Base-by-base conservation (phyloP, 1,140 invertebrate genomes). In the Kradibia gibbosae region DNA sequence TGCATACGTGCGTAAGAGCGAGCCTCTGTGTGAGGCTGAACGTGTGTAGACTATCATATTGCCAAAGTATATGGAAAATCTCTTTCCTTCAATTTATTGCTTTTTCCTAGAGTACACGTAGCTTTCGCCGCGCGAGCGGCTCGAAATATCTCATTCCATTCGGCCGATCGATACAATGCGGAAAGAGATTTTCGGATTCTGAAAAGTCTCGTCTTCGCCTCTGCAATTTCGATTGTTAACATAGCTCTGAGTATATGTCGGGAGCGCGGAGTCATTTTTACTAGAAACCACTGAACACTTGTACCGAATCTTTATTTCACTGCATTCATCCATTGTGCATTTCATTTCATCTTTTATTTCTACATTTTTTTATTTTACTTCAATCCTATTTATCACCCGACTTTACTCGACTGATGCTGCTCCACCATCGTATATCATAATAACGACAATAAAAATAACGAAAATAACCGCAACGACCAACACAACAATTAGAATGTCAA, bases 61-160 rank as follows among this genome's bases (percentile, higher is more conserved):
- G 62, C 34, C 34, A 67, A 67, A 67, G 62, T 67, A 67, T 67
- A 67, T 39, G 22, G 62, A 67, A 67, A 67, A 67, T 67, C 62
- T 67, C 34, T 67, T 67, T 67, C 34, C 62, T 39, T 67, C 62
- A 67, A 67, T 67, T 67, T 67, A 67, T 67, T 39, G 34, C 62
- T 67, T 67, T 67, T 34, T 36, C 62, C 34, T 22, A 15, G 62
- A 67, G 34, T 67, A 39, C 15, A 39, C 34, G 20, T 39, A 67
- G 62, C 20, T 39, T 67, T 67, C 62, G 34, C 17, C 34, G 34
- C 62, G 17, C 62, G 62, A 67, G 62, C 34, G n/a, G 34, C 62
- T 39, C 62, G 62, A 67, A 67, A 39, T 67, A 31, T 67, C 36
- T 67, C 62, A 39, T 39, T 36, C 34, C 20, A 39, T 67, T 67